phyloP scores from a whole-genome alignment of 2,888 invertebrate genomes.

The Strigamia crassipes region DNA sequence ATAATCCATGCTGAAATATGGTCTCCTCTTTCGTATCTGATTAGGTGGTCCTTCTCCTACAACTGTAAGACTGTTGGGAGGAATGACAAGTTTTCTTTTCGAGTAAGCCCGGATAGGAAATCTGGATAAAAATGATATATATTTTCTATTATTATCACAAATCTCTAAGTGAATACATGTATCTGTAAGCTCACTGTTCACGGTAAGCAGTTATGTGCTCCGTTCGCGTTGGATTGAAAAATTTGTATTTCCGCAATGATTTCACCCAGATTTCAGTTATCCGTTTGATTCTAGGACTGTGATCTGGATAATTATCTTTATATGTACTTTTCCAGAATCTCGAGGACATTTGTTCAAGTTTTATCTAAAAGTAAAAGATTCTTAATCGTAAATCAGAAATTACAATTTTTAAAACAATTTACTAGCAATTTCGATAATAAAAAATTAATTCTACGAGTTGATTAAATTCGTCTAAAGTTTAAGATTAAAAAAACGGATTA shows the following conservation, averaged over 20 bases:
- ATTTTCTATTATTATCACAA: no score
- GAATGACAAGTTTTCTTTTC: neutral
- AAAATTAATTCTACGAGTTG: neutral
- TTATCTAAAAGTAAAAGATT: neutral
- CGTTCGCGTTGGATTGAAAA: neutral
- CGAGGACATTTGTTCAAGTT: neutral
- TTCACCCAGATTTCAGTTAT: neutral
- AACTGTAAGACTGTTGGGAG: neutral
- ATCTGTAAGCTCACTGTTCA: neutral
- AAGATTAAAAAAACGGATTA: neutral
- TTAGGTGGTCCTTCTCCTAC: neutral
- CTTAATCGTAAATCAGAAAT: neutral
- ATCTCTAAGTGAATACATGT: neutral
- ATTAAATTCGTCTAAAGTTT: neutral
- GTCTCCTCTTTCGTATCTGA: neutral
- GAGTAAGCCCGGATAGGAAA: neutral
- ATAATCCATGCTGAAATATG: conserved; percentile 18
- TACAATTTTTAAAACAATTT: neutral
- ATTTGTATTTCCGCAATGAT: neutral
- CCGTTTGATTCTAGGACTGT: neutral
- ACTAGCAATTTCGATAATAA: neutral
- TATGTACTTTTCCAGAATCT: neutral
- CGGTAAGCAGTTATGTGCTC: neutral
- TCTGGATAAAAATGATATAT: neutral
- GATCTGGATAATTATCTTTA: neutral